Percentiles rank a stretch among this genome's conserved stretches.
Evolutionary conservation across 1,140 invertebrate genomes (phyloP).

Genomic region (Danaus melanippus): DNA sequence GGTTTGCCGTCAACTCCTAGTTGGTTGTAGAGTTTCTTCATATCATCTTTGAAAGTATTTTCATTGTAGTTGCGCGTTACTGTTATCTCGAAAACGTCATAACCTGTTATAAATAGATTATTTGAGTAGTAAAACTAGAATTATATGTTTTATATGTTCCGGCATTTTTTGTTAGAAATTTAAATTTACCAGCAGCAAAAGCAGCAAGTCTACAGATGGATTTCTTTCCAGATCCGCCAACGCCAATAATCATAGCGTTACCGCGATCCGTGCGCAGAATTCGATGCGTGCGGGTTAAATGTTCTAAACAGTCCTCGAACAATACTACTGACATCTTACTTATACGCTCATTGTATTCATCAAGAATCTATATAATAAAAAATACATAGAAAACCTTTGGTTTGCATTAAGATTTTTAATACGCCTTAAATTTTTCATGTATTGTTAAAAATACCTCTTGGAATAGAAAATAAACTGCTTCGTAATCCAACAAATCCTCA

Average conservation of each 20-base stretch:
- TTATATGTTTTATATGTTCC: too few relatives aligned
- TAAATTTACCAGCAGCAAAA: conserved; percentile 77
- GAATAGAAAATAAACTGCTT: conserved; percentile 87
- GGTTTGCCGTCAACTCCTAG: conserved; percentile 84
- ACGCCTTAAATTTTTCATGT: too few relatives aligned
- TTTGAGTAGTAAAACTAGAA: background rate
- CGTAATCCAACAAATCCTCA: conserved; percentile 91
- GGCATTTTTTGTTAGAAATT: background rate
- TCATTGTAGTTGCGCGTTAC: conserved; percentile 88
- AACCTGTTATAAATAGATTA: conserved; percentile 60
- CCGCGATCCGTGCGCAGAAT: conserved; percentile 87
- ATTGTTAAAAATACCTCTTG: conserved; percentile 76
- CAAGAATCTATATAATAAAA: conserved; percentile 77
- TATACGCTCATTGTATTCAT: conserved; percentile 85
- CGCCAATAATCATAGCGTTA: conserved; percentile 87
- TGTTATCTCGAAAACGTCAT: conserved; percentile 87
- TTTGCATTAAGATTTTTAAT: background rate
- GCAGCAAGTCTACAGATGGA: conserved; percentile 80
- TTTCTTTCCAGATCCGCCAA: conserved; percentile 89
- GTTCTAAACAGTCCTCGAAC: conserved; percentile 92
- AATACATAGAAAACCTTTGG: background rate
- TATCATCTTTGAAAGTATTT: conserved; percentile 85
- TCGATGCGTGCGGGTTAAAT: conserved; percentile 88
- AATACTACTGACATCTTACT: conserved; percentile 84
- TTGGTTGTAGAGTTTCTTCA: conserved; percentile 84